phyloP scores from a whole-genome alignment of 2,888 invertebrate genomes.

The Sarcophaga rosellei region DNA sequence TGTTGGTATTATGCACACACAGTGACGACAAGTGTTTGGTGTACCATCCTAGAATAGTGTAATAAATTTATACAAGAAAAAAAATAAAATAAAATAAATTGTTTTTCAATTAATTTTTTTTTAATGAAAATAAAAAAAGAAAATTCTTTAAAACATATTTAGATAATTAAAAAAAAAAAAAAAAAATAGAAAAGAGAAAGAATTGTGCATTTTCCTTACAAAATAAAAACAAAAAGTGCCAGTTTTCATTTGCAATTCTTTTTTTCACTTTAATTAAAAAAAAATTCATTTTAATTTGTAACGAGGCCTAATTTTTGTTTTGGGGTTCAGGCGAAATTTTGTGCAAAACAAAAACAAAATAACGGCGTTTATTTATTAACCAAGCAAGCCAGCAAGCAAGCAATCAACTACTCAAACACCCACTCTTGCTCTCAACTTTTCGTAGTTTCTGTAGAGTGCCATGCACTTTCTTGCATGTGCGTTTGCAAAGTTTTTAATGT shows the following conservation, averaged over 20 bases:
- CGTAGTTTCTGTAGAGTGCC: constrained; percentile 11
- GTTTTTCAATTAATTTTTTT: neutral
- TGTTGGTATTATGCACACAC: constrained; percentile 47
- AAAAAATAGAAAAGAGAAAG: neutral
- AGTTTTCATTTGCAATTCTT: neutral
- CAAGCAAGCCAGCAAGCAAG: constrained; percentile 15
- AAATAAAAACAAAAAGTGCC: neutral
- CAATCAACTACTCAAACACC: constrained; percentile 44
- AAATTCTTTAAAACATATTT: neutral
- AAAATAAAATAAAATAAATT: neutral
- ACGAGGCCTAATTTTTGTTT: constrained; percentile 59
- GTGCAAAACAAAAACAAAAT: constrained; percentile 38
- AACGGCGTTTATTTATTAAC: constrained; percentile 46
- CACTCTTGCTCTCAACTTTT: neutral
- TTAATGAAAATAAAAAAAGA: neutral
- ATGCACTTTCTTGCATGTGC: neutral
- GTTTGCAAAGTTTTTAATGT: neutral
- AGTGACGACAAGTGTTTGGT: constrained; percentile 65
- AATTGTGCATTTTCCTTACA: neutral
- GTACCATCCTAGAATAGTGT: constrained; percentile 65
- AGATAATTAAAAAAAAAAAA: constrained; percentile 3
- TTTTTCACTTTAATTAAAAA: constrained; percentile 32
- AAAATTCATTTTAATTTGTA: constrained; percentile 33
- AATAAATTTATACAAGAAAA: constrained; percentile 33
- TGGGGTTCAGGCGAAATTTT: constrained; percentile 15